phyloP scores from a whole-genome alignment of 2,113 vertebrate genomes.

The Syngnathus scovelli region DNA sequence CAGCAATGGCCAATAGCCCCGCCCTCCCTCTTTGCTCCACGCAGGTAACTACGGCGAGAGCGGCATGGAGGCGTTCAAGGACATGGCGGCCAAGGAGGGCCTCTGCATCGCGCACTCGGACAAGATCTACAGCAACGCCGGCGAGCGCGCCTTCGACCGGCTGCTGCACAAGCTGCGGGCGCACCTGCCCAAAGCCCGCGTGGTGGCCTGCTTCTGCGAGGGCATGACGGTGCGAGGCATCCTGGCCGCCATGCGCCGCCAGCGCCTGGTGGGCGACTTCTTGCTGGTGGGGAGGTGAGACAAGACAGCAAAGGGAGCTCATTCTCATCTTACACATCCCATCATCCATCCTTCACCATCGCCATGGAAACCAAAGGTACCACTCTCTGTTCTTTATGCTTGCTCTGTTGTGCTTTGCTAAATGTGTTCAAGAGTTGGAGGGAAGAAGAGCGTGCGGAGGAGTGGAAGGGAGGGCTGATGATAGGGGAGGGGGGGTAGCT shows the following conservation, averaged over 20 bases:
- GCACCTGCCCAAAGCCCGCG: constrained; percentile 91
- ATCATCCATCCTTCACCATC: constrained; percentile 25
- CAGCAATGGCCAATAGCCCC: too few species aligned
- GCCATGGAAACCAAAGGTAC: constrained; percentile 34
- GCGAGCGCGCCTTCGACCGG: constrained; percentile 87
- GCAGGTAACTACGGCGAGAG: constrained; percentile 97
- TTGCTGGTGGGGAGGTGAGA: constrained; percentile 92
- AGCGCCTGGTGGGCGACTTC: constrained; percentile 86
- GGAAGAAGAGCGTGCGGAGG: neutral
- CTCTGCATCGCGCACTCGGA: constrained; percentile 98
- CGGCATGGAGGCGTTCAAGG: constrained; percentile 99
- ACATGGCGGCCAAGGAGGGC: constrained; percentile 93
- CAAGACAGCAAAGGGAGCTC: neutral
- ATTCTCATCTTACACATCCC: constrained; percentile 38
- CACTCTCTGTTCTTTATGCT: neutral
- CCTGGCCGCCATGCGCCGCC: constrained; percentile 92
- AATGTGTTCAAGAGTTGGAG: neutral
- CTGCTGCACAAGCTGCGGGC: constrained; percentile 85
- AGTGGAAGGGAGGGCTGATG: neutral
- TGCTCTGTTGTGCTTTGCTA: neutral
- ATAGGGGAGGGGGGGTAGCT: neutral
- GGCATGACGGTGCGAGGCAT: constrained; percentile 97
- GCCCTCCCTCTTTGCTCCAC: neutral
- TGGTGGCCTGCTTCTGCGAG: constrained; percentile 97
- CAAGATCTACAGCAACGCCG: constrained; percentile 99